These are phyloP conservation scores for Chirona hameri DNA, from an alignment of 2,888 invertebrate species.

Conservation along the genomic window DNA sequence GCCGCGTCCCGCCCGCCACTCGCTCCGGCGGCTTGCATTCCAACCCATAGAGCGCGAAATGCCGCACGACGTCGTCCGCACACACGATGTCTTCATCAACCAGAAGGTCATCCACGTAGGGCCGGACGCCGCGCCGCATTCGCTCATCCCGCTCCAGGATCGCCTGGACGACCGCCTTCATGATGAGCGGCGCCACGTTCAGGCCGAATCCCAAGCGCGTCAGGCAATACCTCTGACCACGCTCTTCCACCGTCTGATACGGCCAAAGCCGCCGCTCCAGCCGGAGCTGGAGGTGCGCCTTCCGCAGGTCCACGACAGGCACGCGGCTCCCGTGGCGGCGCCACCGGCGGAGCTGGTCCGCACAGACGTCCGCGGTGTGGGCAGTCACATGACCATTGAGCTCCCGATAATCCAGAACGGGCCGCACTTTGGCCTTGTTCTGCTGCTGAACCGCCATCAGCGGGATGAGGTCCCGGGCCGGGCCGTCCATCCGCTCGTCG, in stretches of 20 bases:
- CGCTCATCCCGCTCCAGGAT: slow-evolving; percentile 10
- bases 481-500: slow-evolving; percentile 24
- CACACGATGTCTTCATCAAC: slow-evolving; percentile 33
- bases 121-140: slow-evolving; percentile 8
- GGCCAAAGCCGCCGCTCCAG: slow-evolving; percentile 33
- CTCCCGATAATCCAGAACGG: slow-evolving; percentile 33
- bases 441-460: slow-evolving; percentile 34
- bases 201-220: slow-evolving; percentile 33
- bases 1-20: neutral
- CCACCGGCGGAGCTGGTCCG: slow-evolving; percentile 32
- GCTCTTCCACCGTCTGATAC: slow-evolving; percentile 27
- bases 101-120: slow-evolving; percentile 33
- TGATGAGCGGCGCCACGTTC: slow-evolving; percentile 12
- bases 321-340: slow-evolving; percentile 27
- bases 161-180: slow-evolving; percentile 27
- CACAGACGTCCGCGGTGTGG: slow-evolving; percentile 33
- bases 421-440: slow-evolving; percentile 23
- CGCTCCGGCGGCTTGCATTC: slow-evolving; percentile 24
- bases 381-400: slow-evolving; percentile 30
- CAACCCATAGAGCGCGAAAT: slow-evolving; percentile 27
- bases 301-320: slow-evolving; percentile 30
- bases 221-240: slow-evolving; percentile 31
- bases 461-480: slow-evolving; percentile 32
- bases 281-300: slow-evolving; percentile 32
- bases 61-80: slow-evolving; percentile 27